Percentiles rank a stretch among this genome's conserved stretches.
These are phyloP conservation scores for Matsumyia berberina DNA, from an alignment of 2,888 invertebrate genomes.

Conservation along the genomic window DNA sequence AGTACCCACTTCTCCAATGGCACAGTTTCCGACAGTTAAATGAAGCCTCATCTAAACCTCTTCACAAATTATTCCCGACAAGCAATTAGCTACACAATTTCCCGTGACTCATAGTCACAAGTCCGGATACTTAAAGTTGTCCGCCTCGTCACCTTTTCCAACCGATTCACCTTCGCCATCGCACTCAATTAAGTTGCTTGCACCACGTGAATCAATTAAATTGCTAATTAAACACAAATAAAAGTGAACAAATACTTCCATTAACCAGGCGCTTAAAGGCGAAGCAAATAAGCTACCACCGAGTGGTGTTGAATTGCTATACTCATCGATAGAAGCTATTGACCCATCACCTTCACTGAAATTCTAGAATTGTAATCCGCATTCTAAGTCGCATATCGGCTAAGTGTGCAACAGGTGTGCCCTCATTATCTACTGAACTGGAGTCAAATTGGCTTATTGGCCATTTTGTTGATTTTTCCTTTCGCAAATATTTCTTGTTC, in stretches of 20 bases:
- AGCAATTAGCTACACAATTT: neutral
- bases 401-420: constrained; percentile 68
- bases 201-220: constrained; percentile 42
- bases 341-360: constrained; percentile 70
- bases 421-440: constrained; percentile 63
- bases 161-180: constrained; percentile 48
- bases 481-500: constrained; percentile 62
- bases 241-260: constrained; percentile 26
- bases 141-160: neutral
- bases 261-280: constrained; percentile 5
- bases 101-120: constrained; percentile 1
- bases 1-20: too few relatives aligned
- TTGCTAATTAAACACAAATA: constrained; percentile 50
- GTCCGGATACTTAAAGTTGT: neutral
- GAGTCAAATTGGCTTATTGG: constrained; percentile 59
- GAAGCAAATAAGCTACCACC: constrained; percentile 21
- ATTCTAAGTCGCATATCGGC: constrained; percentile 24
- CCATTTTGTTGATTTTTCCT: constrained; percentile 57
- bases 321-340: constrained; percentile 50
- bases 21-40: too few relatives aligned
- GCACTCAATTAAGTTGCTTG: constrained; percentile 46
- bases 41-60: too few relatives aligned
- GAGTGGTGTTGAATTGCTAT: neutral
- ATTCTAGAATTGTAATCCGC: constrained; percentile 60
- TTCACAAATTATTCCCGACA: neutral